Conservation (phyloP, 1,140 invertebrate genomes). For the Dinoponera quadriceps region DNA sequence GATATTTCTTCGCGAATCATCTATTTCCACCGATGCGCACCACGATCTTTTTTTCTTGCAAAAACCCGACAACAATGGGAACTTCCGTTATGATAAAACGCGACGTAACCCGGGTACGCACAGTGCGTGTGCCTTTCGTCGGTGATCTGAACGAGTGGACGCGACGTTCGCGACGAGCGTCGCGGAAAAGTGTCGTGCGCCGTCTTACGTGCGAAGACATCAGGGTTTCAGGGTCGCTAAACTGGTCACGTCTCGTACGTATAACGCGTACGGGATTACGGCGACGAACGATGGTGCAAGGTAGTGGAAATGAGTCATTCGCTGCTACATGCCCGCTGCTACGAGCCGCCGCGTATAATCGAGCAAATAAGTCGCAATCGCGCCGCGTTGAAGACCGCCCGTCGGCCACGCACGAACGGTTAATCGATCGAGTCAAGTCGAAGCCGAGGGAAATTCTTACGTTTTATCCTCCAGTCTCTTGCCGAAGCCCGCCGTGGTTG, state of each 20-base stretch:
- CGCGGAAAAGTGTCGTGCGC: background rate
- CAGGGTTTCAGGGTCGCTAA: constrained; percentile 22
- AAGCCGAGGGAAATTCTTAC: background rate
- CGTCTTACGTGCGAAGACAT: background rate
- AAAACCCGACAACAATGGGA: background rate
- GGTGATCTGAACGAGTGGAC: no score
- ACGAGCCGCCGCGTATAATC: constrained; percentile 36
- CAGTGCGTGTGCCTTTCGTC: no score
- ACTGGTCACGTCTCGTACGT: background rate
- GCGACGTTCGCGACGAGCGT: background rate
- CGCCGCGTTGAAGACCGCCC: constrained; percentile 19
- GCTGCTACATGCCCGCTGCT: constrained; percentile 28
- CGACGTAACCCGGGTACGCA: background rate
- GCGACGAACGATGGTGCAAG: constrained; percentile 34
- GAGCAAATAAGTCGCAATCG: constrained; percentile 52
- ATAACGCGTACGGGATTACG: constrained; percentile 27
- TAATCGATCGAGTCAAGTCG: constrained; percentile 8
- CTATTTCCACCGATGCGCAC: background rate
- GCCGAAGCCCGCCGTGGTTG: background rate
- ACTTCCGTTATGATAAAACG: background rate
- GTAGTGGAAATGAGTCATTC: constrained; percentile 59
- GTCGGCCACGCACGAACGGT: background rate
- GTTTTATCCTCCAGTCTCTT: background rate
- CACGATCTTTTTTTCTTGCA: background rate
- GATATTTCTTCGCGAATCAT: background rate